These are phyloP conservation scores for Artibeus lituratus DNA, from an alignment of 2,797 vertebrate genomes.

Conservation along the genomic window DNA sequence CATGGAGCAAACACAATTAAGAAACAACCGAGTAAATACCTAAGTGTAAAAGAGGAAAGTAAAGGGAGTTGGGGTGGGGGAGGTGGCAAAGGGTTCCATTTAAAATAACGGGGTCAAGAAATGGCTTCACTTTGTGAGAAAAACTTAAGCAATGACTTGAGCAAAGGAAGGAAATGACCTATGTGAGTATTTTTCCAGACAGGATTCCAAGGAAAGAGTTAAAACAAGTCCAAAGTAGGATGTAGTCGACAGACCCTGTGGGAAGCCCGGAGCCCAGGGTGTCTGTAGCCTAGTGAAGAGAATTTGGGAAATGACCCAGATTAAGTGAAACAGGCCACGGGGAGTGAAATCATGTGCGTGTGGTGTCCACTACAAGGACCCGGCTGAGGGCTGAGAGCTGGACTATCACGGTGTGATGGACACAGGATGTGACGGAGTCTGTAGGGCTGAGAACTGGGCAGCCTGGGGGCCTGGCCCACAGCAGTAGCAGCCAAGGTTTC, in stretches of 20 bases:
- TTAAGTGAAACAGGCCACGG: rapidly evolving
- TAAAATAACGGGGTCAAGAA: background rate
- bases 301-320: rapidly evolving
- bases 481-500: too few species aligned
- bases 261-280: background rate
- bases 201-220: background rate
- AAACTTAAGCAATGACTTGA: background rate
- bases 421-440: rapidly evolving
- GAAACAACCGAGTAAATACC: background rate
- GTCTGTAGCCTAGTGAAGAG: rapidly evolving
- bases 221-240: background rate
- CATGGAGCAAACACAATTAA: rapidly evolving
- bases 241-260: too few species aligned
- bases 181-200: rapidly evolving
- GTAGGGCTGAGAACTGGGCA: background rate
- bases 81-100: background rate
- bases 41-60: background rate
- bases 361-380: background rate
- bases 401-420: background rate
- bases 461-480: background rate
- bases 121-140: background rate
- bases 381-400: background rate
- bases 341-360: too few species aligned
- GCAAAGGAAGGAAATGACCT: background rate
- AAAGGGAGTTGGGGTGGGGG: rapidly evolving